Percentiles rank a stretch among this genome's conserved stretches.
Evolutionary conservation across 2,113 vertebrate genomes (phyloP).

Genomic region (Pyxicephalus adspersus): DNA sequence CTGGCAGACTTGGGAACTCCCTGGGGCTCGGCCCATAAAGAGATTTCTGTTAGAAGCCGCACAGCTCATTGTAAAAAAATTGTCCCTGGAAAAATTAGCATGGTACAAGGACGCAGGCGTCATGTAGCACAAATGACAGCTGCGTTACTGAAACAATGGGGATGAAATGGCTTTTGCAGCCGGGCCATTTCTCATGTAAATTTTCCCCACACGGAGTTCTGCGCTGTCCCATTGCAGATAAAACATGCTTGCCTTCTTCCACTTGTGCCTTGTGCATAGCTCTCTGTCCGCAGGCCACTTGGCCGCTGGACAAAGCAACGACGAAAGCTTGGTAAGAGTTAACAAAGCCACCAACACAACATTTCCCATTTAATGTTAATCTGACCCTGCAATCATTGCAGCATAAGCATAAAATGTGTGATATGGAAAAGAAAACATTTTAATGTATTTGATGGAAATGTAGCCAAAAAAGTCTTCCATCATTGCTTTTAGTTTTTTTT

Average conservation of each 20-base stretch:
- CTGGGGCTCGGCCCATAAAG: constrained; percentile 90
- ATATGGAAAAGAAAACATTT: too few relatives aligned
- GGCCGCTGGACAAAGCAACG: too few relatives aligned
- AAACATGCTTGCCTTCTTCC: neutral
- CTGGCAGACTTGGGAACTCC: constrained; percentile 89
- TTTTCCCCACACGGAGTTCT: constrained; percentile 64
- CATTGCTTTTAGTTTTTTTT: too few relatives aligned
- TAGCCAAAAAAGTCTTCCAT: too few relatives aligned
- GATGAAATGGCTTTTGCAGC: constrained; percentile 81
- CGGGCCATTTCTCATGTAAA: constrained; percentile 81
- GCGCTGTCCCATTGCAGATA: constrained; percentile 59
- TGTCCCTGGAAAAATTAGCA: constrained; percentile 88
- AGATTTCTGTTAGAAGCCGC: constrained; percentile 91
- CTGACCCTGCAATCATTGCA: too few relatives aligned
- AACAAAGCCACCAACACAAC: too few relatives aligned
- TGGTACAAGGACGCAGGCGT: constrained; percentile 90
- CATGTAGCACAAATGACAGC: constrained; percentile 88
- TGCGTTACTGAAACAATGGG: constrained; percentile 81
- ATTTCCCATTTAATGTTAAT: too few relatives aligned
- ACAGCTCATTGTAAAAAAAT: constrained; percentile 93
- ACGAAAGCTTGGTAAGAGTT: too few relatives aligned
- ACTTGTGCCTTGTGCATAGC: neutral
- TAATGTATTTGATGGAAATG: too few relatives aligned
- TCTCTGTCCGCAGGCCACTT: neutral
- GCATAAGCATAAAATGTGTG: too few relatives aligned